Conservation (phyloP, 2,113 vertebrate genomes). For the Nibea coibor region DNA sequence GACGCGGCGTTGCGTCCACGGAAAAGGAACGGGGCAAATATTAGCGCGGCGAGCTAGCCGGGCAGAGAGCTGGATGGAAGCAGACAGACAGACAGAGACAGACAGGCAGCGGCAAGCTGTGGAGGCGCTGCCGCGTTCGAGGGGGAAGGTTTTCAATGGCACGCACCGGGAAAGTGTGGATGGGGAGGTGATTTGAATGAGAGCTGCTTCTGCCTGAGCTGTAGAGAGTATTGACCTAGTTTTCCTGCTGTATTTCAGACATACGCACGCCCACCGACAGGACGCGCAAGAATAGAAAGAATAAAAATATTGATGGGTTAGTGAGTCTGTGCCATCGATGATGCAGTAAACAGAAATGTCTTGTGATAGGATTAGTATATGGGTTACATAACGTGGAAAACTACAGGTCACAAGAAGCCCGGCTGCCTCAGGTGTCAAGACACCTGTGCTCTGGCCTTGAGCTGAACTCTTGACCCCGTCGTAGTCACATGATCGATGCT, state of each 20-base stretch:
- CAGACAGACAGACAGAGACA: constrained; percentile 18
- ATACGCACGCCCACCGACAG: constrained; percentile 67
- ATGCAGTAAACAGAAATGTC: constrained; percentile 7
- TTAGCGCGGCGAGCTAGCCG: constrained; percentile 49
- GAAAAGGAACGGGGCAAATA: constrained; percentile 36
- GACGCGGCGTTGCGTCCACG: constrained; percentile 33
- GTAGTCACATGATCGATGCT: constrained; percentile 15
- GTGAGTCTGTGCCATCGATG: constrained; percentile 43
- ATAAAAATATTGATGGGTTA: constrained; percentile 57
- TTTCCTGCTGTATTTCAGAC: constrained; percentile 74
- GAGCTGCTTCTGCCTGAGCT: constrained; percentile 75
- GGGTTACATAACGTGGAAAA: constrained; percentile 29
- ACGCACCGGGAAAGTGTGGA: constrained; percentile 61
- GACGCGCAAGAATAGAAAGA: constrained; percentile 61
- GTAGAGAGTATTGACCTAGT: constrained; percentile 82
- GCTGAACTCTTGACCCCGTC: constrained; percentile 59
- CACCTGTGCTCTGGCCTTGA: constrained; percentile 50
- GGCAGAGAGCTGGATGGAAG: constrained; percentile 16
- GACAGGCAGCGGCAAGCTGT: constrained; percentile 19
- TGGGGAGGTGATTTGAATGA: constrained; percentile 75
- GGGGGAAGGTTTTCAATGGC: constrained; percentile 60
- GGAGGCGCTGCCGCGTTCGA: constrained; percentile 37
- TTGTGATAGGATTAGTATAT: neutral
- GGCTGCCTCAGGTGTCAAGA: constrained; percentile 46
- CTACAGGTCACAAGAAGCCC: neutral